Evolutionary conservation across 2,113 vertebrate genomes (phyloP), one percentile per base, ranked within the genome.

Genomic region (Clupea harengus): DNA sequence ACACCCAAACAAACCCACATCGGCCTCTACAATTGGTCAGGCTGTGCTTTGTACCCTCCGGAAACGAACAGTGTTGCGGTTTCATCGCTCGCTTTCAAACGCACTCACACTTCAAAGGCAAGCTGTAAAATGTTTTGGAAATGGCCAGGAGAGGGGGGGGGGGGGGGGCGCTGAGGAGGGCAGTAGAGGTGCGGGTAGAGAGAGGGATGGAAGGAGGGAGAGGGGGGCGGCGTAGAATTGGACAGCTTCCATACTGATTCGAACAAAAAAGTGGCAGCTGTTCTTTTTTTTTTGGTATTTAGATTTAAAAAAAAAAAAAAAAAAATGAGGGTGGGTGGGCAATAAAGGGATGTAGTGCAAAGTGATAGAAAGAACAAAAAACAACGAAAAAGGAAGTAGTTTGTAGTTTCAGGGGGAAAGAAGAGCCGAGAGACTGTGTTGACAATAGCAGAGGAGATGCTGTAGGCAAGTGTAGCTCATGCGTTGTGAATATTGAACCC

Each of bases 401-500:
- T 32, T 32, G 72, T 15, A 78, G 28, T 78, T 78, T 28, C 28
- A 72, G 64, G 90, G 86, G n/a, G 90, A 92, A 85, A 50, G 89
- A 89, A 92, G 91, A 92, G 72, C 72, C 90, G 88, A 92, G 89
- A 91, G 92, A 88, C 89, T 90, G 90, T 89, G 81, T 86, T 90
- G 85, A 83, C 57, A 32, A 88, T 81, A 90, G 85, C 84, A 88
- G 92, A 93, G 91, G 87, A 92, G 92, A 95, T 93, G 94, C 90
- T 88, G 91, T 93, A 94, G 94, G 93, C 93, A 89, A 93, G 93
- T 94, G 93, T 89, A 93, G 92, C 92, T 94, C 95, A 95, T 96
- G 95, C 94, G 92, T 94, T 93, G 93, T 95, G 94, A 91, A 94
- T 95, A 95, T 92, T 93, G 93, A 95, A 94, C 92, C 95, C 93